Evolutionary conservation across 2,113 vertebrate species (phyloP), one percentile per base, ranked within the genome.

Genomic region (Pithys albifrons): DNA sequence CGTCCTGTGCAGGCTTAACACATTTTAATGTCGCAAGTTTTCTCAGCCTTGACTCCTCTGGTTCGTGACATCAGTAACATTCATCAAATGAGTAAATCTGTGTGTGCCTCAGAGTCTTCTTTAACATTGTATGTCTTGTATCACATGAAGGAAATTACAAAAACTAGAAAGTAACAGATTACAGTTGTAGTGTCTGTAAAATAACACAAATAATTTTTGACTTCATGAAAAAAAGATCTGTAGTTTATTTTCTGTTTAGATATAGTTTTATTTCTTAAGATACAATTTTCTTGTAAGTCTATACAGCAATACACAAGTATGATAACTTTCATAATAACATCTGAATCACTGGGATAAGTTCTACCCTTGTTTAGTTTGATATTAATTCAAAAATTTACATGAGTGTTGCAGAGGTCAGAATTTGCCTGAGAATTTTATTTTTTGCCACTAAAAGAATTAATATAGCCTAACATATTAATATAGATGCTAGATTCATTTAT

Each of bases 81-180:
- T 85, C 57, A 49, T 61, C 91, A 95, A 88, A 94, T 29, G 58
- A 95, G 78, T 86, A 67, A 62, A 65, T 7, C 49, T 82, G 81
- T 15, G 3, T 59, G 37, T 62, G 37, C 37, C 59, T 45, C 59
- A 31, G 55, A 88, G 18, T n/a, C 55, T 69, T 90, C 45, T 67
- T 59, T 87, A 83, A 72, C 65, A 55, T 31, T 61, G 23, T 35
- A 54, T 19, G 43, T 31, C 35, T 24, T 80, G 16, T 46, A 64
- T 86, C 80, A 83, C 52, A 52, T 41, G 12, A 81, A 72, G 23
- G 14, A 69, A 92, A 85, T 59, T 0, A 67, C 88, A 89, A 89
- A 79, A 91, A 80, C 65, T n/a, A 69, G 16, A 46, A 93, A 66
- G 19, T 59, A 85, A 79, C 16, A 90, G 79, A 88, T 67, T 54